Conservation (phyloP, 2,113 vertebrate genomes). For the Eurystomus gularis region DNA sequence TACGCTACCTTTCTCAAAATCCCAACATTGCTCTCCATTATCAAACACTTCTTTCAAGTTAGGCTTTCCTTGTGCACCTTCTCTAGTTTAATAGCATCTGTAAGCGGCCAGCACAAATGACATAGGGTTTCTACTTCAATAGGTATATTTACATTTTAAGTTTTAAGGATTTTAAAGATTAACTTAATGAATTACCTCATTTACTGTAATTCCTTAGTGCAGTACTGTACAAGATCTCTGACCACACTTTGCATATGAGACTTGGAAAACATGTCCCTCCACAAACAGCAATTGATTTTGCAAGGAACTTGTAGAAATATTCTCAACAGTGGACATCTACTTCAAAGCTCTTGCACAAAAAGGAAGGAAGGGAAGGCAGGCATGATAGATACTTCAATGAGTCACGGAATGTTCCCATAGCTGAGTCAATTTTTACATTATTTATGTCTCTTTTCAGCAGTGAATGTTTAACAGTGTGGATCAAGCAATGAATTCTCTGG, state of each 20-base stretch:
- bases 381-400: not conserved
- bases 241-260: not conserved
- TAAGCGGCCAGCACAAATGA: not conserved
- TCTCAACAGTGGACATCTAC: not conserved
- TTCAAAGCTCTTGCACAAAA: not conserved
- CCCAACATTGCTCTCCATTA: not conserved
- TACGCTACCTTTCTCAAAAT: not conserved
- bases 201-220: not conserved
- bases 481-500: not conserved
- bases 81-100: not conserved
- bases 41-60: not conserved
- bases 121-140: not conserved
- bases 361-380: not conserved
- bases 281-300: not conserved
- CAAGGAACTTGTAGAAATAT: not conserved
- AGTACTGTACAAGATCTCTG: not conserved
- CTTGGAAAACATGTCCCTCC: not conserved
- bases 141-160: not conserved
- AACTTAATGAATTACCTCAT: not conserved
- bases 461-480: not conserved
- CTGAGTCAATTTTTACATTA: slow-evolving; percentile 9
- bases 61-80: not conserved
- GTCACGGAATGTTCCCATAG: not conserved
- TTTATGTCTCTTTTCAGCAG: not conserved
- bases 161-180: not conserved